Percentiles rank a stretch among this genome's conserved stretches.
Conservation (phyloP, 2,797 vertebrate genomes). For the Sebastes vulpes region DNA sequence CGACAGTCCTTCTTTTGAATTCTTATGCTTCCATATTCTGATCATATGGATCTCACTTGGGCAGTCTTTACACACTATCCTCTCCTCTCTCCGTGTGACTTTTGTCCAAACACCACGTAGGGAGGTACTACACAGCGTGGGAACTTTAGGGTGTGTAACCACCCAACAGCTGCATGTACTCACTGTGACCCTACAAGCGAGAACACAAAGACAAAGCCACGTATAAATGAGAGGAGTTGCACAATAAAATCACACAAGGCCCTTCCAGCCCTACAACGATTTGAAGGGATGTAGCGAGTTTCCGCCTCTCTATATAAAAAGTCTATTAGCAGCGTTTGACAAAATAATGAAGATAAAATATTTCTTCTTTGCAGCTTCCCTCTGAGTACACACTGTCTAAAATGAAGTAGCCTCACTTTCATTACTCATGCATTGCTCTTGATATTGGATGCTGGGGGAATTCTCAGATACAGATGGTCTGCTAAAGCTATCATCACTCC, state of each 20-base stretch:
- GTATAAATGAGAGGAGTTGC: constrained; percentile 2
- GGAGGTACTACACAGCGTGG: constrained; percentile 14
- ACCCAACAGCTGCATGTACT: constrained; percentile 43
- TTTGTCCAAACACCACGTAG: constrained; percentile 4
- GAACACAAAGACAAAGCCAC: constrained; percentile 19
- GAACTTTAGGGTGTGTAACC: constrained; percentile 42
- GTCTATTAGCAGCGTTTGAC: neutral
- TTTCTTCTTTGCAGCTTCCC: neutral
- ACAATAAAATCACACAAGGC: constrained; percentile 3
- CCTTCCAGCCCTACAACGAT: neutral
- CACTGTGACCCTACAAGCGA: constrained; percentile 22
- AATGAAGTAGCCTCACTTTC: neutral
- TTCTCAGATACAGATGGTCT: neutral
- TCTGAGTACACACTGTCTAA: neutral
- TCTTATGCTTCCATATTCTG: neutral
- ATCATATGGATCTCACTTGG: neutral
- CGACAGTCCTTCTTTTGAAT: neutral
- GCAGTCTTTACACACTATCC: neutral
- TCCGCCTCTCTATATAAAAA: neutral
- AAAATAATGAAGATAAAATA: neutral
- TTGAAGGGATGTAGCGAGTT: neutral
- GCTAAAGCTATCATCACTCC: too few species aligned
- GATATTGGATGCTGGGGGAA: neutral
- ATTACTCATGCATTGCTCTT: neutral
- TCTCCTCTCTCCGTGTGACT: constrained; percentile 2